phyloP scores from a whole-genome alignment of 2,888 invertebrate species.

The Onchidella celtica region DNA sequence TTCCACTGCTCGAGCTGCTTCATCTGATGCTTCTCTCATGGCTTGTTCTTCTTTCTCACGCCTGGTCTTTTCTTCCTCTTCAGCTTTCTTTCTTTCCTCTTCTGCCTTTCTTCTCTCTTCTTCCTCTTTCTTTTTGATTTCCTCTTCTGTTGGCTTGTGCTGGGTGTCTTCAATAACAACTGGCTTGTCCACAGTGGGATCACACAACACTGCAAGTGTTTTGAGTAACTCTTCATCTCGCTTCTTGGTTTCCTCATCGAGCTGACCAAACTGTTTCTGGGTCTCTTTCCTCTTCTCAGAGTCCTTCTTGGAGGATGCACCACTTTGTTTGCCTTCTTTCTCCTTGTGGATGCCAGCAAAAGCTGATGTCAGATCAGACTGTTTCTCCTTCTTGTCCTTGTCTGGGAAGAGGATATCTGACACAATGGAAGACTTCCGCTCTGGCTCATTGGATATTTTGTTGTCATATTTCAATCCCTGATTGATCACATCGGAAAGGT shows the following conservation, averaged over 20 bases:
- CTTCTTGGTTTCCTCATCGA: constrained; percentile 46
- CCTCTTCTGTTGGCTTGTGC: constrained; percentile 35
- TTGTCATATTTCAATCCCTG: constrained; percentile 42
- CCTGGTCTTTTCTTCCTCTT: constrained; percentile 50
- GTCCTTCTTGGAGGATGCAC: constrained; percentile 36
- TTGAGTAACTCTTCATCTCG: constrained; percentile 45
- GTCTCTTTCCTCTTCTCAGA: constrained; percentile 20
- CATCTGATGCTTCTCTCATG: constrained; percentile 57
- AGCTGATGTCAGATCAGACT: background rate
- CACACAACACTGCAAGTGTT: constrained; percentile 36
- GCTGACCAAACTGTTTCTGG: constrained; percentile 7
- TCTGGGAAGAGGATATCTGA: constrained; percentile 27
- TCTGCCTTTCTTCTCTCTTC: constrained; percentile 50
- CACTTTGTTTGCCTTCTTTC: background rate
- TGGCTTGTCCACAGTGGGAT: constrained; percentile 35
- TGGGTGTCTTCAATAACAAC: constrained; percentile 40
- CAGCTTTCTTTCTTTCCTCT: constrained; percentile 42
- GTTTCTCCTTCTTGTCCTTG: constrained; percentile 26
- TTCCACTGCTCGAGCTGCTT: constrained; percentile 58
- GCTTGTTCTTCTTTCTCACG: constrained; percentile 54
- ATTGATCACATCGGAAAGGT: constrained; percentile 41
- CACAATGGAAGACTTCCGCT: constrained; percentile 22
- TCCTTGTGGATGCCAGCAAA: constrained; percentile 6
- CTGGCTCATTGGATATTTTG: constrained; percentile 21
- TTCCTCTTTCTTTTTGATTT: constrained; percentile 35